Evolutionary conservation across 2,888 invertebrate species (phyloP), one percentile per base, ranked within the genome.

Genomic region (Drosophila demipolita): DNA sequence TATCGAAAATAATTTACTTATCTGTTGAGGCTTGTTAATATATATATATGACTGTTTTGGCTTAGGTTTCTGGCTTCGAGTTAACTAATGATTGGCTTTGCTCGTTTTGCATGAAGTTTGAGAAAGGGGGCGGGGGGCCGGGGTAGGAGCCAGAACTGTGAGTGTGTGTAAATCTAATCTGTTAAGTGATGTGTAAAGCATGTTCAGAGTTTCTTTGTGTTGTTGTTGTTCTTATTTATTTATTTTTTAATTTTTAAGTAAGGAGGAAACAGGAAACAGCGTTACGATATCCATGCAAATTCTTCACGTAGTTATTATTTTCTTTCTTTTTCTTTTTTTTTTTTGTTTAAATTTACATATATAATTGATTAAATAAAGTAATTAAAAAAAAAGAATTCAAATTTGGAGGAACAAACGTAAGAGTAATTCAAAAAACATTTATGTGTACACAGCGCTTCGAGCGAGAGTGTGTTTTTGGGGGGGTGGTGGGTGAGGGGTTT

Each of bases 211-310:
- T n/a, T 53, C 23, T 45, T 45, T 45, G 45, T 45, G 45, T 59
- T 73, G 32, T 29, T 52, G 26, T 35, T 68, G 52, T 40, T 17
- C 38, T 58, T 45, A 32, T 57, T 55, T 8, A 29, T 59, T 61
- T 74, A 61, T 20, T 62, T 33, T n/a, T 45, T 29, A 29, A 36
- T 61, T 57, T 71, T 83, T 45, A 66, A 75, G 67, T 81, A 60
- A 72, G 71, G 57, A 86, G 88, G 82, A 82, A 82, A 83, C 67
- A 79, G 81, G 73, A 82, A 90, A 89, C 84, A 89, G 87, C 91
- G 91, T 90, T 89, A 92, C 91, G 84, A 91, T 91, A 90, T 90
- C 91, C 92, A 92, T 92, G 92, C 92, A 92, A 93, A 91, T 92
- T 92, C 84, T 92, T 92, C 90, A 92, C 91, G 87, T 82, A 70